phyloP scores from a whole-genome alignment of 2,113 vertebrate genomes.

The Solea solea region DNA sequence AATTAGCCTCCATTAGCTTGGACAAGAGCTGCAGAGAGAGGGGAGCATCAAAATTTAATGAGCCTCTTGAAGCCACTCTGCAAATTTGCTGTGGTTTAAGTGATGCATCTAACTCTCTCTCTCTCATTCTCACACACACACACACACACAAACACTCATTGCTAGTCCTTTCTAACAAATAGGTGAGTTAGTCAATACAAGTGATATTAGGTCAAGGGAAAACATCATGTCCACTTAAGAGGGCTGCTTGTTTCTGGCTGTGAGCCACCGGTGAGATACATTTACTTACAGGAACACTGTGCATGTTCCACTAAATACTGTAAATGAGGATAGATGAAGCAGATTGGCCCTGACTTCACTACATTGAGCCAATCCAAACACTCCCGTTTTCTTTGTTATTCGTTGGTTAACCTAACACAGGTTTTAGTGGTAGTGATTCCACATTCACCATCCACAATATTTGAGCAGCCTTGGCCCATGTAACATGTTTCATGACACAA shows the following conservation, averaged over 20 bases:
- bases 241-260: conserved; percentile 41
- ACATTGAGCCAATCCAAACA: background rate
- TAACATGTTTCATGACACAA: no score
- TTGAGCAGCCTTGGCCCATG: no score
- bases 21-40: conserved; percentile 76
- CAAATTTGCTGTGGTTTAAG: conserved; percentile 68
- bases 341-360: background rate
- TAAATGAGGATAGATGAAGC: background rate
- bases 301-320: background rate
- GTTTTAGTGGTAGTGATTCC: no score
- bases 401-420: background rate
- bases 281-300: conserved; percentile 27
- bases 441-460: no score
- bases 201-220: conserved; percentile 57
- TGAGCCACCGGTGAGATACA: conserved; percentile 27
- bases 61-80: conserved; percentile 70
- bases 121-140: background rate
- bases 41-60: conserved; percentile 79
- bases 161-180: conserved; percentile 44
- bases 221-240: conserved; percentile 55
- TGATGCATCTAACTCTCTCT: conserved; percentile 40
- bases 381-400: background rate
- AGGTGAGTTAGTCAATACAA: conserved; percentile 42
- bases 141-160: conserved; percentile 27
- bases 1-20: conserved; percentile 76